Evolutionary conservation across 2,797 vertebrate genomes (phyloP), one percentile per base, ranked within the genome.

Genomic region (Rhinichthys osculus): DNA sequence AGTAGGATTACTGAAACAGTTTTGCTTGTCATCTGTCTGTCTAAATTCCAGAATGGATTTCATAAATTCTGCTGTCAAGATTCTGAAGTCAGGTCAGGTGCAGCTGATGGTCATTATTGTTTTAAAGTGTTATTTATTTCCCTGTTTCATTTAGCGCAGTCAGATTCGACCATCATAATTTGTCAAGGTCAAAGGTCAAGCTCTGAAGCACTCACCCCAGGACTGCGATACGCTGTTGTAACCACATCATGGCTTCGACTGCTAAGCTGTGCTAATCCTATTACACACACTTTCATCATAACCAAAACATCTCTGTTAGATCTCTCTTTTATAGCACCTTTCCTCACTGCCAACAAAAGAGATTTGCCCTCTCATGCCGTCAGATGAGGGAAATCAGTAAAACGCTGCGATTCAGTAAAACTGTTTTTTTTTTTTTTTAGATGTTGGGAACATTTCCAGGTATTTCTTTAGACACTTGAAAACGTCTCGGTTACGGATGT

Each of bases 211-310:
- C 38, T 70, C 62, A 71, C 35, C 13, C n/a, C n/a, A 7, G 73
- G 78, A 89, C 70, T 66, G 35, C 76, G 82, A 88, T 85, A 86
- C 87, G 64, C 89, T 91, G 89, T 87, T 89, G 91, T 87, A 86
- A 88, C 82, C 59, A 88, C 90, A 91, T 92, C 87, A 90, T 87
- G 89, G 82, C 88, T 88, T 50, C 79, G 1, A 77, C 76, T 91
- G 89, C 90, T 92, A 91, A 90, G 81, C 89, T 88, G 69, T 62
- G 70, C 90, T 93, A 94, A 95, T 94, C 93, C 93, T 90, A 92
- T 95, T 94, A 92, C 87, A 87, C 89, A 91, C 93, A 94, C 93
- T 94, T 94, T 95, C 93, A 94, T 94, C 92, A 94, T 92, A 91
- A 92, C 92, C 85, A 90, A 92, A 90, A 92, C 92, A 92, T 91